phyloP scores from a whole-genome alignment of 2,888 invertebrate genomes.

The Amorpha juglandis region DNA sequence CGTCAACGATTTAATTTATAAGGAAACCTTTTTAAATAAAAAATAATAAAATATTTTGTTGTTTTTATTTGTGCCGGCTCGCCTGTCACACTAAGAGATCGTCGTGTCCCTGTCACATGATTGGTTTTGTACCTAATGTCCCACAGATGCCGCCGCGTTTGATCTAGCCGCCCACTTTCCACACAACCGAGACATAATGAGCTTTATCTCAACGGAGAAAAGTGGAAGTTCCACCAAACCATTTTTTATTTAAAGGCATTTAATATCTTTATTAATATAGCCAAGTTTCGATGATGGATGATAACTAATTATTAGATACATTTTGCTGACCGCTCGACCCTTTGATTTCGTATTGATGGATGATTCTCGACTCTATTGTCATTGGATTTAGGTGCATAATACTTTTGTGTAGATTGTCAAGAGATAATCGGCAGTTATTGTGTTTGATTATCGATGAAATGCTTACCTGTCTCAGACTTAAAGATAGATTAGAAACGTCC shows the following conservation, averaged over 20 bases:
- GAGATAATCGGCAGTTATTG: constrained; percentile 77
- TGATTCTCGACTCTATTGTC: constrained; percentile 23
- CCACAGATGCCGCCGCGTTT: constrained; percentile 69
- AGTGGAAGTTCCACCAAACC: constrained; percentile 20
- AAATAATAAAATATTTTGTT: constrained; percentile 39
- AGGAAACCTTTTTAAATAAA: constrained; percentile 36
- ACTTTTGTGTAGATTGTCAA: constrained; percentile 47
- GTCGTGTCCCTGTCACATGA: constrained; percentile 68
- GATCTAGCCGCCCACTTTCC: constrained; percentile 63
- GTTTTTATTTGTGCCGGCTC: constrained; percentile 37
- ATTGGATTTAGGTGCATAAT: constrained; percentile 27
- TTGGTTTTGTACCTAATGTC: constrained; percentile 73
- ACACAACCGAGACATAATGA: constrained; percentile 25
- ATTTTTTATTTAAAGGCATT: constrained; percentile 59
- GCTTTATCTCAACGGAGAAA: constrained; percentile 27
- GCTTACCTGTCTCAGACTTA: constrained; percentile 48
- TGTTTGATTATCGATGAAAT: constrained; percentile 74
- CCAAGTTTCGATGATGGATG: constrained; percentile 77
- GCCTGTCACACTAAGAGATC: constrained; percentile 33
- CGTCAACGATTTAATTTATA: constrained; percentile 36
- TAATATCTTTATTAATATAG: constrained; percentile 81
- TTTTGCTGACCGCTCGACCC: constrained; percentile 72
- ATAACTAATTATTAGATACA: constrained; percentile 82
- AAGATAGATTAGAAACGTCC: constrained; percentile 41
- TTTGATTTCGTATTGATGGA: constrained; percentile 40